Percentiles rank a stretch among this genome's conserved stretches.
phyloP scores from a whole-genome alignment of 2,113 vertebrate genomes.

The Menidia beryllina region DNA sequence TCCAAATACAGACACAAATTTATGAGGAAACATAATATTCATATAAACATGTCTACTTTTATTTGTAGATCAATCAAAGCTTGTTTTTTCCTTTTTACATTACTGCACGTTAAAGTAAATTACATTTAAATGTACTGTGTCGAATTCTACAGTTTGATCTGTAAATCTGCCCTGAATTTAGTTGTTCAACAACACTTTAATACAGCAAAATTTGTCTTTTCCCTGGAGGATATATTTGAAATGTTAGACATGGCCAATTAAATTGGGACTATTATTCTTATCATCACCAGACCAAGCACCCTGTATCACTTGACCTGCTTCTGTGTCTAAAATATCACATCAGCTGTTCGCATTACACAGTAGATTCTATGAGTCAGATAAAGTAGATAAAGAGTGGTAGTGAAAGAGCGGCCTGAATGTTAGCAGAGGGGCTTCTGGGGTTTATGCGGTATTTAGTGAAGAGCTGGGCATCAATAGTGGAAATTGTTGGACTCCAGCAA shows the following conservation, averaged over 20 bases:
- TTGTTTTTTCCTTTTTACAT: too few relatives aligned
- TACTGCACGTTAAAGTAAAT: background rate
- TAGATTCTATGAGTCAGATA: slow-evolving; percentile 43
- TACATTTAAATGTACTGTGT: background rate
- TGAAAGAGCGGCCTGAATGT: slow-evolving; percentile 63
- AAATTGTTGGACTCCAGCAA: slow-evolving; percentile 15
- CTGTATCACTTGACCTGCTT: slow-evolving; percentile 56
- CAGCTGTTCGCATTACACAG: slow-evolving; percentile 48
- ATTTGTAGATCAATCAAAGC: too few relatives aligned
- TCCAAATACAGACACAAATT: background rate
- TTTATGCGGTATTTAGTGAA: slow-evolving; percentile 17
- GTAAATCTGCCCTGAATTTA: background rate
- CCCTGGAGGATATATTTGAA: slow-evolving; percentile 41
- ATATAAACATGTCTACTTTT: too few relatives aligned
- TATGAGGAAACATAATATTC: slow-evolving; percentile 8
- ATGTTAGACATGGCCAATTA: slow-evolving; percentile 29
- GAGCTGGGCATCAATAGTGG: slow-evolving; percentile 18
- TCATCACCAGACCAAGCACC: slow-evolving; percentile 38
- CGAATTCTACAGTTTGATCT: background rate
- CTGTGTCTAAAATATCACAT: slow-evolving; percentile 57
- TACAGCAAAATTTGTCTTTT: slow-evolving; percentile 2
- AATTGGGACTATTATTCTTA: slow-evolving; percentile 43
- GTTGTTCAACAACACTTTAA: slow-evolving; percentile 6
- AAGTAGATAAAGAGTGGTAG: slow-evolving; percentile 50
- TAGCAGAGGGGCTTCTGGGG: slow-evolving; percentile 52